Conservation (phyloP, 2,797 vertebrate species). For the Danio aesculapii region DNA sequence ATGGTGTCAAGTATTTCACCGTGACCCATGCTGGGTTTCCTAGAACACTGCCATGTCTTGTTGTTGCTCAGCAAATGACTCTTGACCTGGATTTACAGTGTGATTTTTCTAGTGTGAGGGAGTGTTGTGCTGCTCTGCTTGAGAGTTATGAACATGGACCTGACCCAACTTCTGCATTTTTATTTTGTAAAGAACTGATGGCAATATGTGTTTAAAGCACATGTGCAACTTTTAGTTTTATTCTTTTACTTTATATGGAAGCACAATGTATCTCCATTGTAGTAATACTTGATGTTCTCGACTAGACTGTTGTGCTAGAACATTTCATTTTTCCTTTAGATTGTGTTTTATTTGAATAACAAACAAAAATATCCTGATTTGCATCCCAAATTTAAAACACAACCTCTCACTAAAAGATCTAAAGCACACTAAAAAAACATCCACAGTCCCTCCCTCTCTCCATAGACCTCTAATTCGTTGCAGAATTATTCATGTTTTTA, state of each 20-base stretch:
- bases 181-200: slow-evolving; percentile 70
- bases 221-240: no score
- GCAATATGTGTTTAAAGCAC: slow-evolving; percentile 51
- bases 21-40: slow-evolving; percentile 9
- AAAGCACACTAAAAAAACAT: not conserved
- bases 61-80: slow-evolving; percentile 27
- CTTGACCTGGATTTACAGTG: slow-evolving; percentile 32
- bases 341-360: not conserved
- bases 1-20: slow-evolving; percentile 1
- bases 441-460: not conserved
- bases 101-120: slow-evolving; percentile 17
- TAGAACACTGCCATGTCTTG: slow-evolving; percentile 24
- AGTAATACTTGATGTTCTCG: not conserved
- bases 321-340: not conserved
- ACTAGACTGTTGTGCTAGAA: slow-evolving; percentile 1
- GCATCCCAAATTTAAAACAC: not conserved
- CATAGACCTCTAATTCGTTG: not conserved
- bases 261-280: slow-evolving; percentile 1
- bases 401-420: no score
- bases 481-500: slow-evolving; percentile 20
- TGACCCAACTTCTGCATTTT: slow-evolving; percentile 16
- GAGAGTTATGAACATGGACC: slow-evolving; percentile 8
- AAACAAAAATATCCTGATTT: not conserved
- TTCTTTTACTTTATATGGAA: not conserved
- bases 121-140: slow-evolving; percentile 18